Percentiles rank a stretch among this genome's conserved stretches.
Conservation (phyloP, 2,888 invertebrate genomes). For the Yponomeuta malinellus region DNA sequence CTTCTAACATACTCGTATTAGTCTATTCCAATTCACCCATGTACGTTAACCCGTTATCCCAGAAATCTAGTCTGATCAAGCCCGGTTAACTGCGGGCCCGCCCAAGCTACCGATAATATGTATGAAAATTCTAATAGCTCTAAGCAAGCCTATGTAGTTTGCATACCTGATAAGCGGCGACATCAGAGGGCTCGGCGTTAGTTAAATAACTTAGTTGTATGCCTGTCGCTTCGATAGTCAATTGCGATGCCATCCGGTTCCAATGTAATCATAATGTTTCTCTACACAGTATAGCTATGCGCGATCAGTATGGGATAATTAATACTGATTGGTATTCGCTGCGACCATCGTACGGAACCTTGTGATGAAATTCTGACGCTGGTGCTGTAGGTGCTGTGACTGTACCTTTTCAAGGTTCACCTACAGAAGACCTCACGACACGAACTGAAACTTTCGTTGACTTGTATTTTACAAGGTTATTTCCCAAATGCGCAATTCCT, state of each 20-base stretch:
- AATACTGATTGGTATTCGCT: constrained; percentile 23
- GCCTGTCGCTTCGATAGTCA: not conserved
- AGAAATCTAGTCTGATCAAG: not conserved
- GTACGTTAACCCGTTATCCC: not conserved
- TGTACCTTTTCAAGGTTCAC: too few relatives aligned
- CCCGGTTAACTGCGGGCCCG: not conserved
- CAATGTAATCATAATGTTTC: constrained; percentile 14
- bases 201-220: constrained; percentile 3
- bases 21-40: not conserved
- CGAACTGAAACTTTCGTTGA: too few relatives aligned
- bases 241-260: not conserved
- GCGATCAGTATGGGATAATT: too few relatives aligned
- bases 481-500: too few relatives aligned
- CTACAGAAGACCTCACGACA: too few relatives aligned
- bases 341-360: constrained; percentile 25
- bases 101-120: not conserved
- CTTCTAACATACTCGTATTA: not conserved
- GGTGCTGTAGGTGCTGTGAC: too few relatives aligned
- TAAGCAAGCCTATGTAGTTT: constrained; percentile 14
- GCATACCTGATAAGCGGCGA: constrained; percentile 9
- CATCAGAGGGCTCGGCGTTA: constrained; percentile 5
- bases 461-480: too few relatives aligned
- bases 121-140: constrained; percentile 8
- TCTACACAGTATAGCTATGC: not conserved
- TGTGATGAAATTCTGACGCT: too few relatives aligned